Evolutionary conservation across 2,797 vertebrate genomes (phyloP), one percentile per base, ranked within the genome.

Genomic region (Peromyscus eremicus): DNA sequence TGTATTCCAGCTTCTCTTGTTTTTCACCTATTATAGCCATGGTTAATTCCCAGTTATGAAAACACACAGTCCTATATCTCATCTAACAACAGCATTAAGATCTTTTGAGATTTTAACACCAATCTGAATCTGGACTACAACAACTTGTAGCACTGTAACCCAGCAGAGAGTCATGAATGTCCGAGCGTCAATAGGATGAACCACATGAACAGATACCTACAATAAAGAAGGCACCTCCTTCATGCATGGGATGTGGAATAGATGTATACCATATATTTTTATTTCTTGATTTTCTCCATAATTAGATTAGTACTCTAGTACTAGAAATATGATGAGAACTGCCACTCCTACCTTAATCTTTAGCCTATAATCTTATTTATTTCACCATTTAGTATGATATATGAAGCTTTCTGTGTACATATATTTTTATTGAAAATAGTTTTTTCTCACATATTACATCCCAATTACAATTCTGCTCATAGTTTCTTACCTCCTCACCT

Each of bases 11-110:
- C n/a, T 37, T 94, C 49, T 37, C 4, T 21, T 46, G 19, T 32
- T 49, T 87, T n/a, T 82, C 2, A 55, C 6, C 27, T 13, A 2
- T 57, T 43, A 43, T 1, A 49, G 46, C 19, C 0, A 0, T 1
- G 5, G 1, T 84, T n/a, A 25, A 17, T 60, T 85, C 34, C n/a
- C 46, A 68, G 60, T 29, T 85, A n/a, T 25, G 32, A 49, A 52
- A 64, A 32, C 0, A 12, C 6, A 71, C 9, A 73, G 19, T 34
- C 32, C 6, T 4, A 2, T 46, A 23, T 80, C 32, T 89, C 43
- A 1, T 21, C 19, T 52, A 77, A 81, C 4, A 25, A 71, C 21
- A 87, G 14, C 14, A 68, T 60, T 94, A 46, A 84, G 29, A 87
- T 62, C 73, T 81, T 49, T 79, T 83, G 40, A 77, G 70, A 83